These are phyloP conservation scores for Odontocolon sp. DNA, from an alignment of 2,888 invertebrate species.

Conservation along the genomic window DNA sequence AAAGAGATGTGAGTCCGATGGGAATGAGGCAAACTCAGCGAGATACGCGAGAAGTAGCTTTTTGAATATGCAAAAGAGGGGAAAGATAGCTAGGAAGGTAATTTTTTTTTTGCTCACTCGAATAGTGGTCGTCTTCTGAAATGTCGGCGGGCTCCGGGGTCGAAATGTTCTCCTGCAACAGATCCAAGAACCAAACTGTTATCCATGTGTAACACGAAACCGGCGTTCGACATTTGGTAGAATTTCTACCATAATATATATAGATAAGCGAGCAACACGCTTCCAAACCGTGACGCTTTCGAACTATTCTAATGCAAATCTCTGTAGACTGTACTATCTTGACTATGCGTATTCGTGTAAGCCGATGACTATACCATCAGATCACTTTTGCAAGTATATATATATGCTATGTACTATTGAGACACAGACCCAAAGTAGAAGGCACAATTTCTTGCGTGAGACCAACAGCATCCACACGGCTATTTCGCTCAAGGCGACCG, in stretches of 20 bases:
- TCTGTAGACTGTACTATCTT: constrained; percentile 46
- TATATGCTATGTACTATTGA: too few relatives aligned
- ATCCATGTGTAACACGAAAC: constrained; percentile 43
- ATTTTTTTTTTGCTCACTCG: constrained; percentile 83
- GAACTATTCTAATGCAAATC: constrained; percentile 64
- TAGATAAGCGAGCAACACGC: constrained; percentile 45
- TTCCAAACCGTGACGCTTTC: constrained; percentile 58
- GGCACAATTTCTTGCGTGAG: constrained; percentile 40
- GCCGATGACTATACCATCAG: neutral
- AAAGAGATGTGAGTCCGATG: neutral
- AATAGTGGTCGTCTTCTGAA: constrained; percentile 87
- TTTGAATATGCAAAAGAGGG: constrained; percentile 34
- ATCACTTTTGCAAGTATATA: neutral
- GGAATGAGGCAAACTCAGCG: neutral
- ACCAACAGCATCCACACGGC: constrained; percentile 33
- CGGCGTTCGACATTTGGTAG: constrained; percentile 47
- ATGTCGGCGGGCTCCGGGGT: constrained; percentile 87
- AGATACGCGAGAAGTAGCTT: constrained; percentile 10
- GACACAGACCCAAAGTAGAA: constrained; percentile 18
- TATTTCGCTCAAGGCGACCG: constrained; percentile 16
- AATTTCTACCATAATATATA: neutral
- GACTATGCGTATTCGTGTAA: neutral
- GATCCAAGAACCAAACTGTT: constrained; percentile 62
- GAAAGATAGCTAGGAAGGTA: constrained; percentile 21
- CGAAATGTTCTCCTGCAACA: constrained; percentile 87